A percentile compares a stretch with the other conserved stretches of the same genome.
phyloP scores from a whole-genome alignment of 2,797 vertebrate genomes.

The Gobio occitaniae region DNA sequence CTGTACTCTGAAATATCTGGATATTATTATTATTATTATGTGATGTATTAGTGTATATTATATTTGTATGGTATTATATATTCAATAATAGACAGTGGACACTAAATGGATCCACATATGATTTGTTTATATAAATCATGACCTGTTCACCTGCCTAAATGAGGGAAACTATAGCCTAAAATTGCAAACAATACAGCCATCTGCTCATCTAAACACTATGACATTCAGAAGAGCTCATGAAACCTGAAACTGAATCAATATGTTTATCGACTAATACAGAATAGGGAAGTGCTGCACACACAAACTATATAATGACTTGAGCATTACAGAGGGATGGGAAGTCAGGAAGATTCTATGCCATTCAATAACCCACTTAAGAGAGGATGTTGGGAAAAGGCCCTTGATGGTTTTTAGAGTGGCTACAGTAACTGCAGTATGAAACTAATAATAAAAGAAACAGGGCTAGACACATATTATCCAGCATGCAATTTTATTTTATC shows the following conservation, averaged over 20 bases:
- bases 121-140: neutral
- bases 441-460: constrained; percentile 15
- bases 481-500: neutral
- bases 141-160: neutral
- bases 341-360: constrained; percentile 27
- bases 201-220: constrained; percentile 35
- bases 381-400: constrained; percentile 26
- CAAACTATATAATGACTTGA: constrained; percentile 42
- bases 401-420: constrained; percentile 10
- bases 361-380: constrained; percentile 13
- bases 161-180: neutral
- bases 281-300: constrained; percentile 40
- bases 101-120: neutral
- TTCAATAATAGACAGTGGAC: neutral
- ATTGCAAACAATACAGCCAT: constrained; percentile 29
- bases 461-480: neutral
- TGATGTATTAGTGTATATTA: neutral
- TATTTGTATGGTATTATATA: neutral
- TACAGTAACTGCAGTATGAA: constrained; percentile 19
- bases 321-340: constrained; percentile 24
- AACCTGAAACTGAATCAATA: constrained; percentile 64
- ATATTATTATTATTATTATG: neutral
- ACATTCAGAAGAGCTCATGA: constrained; percentile 5
- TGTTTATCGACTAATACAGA: constrained; percentile 59
- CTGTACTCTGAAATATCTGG: neutral